Evolutionary conservation across 2,797 vertebrate species (phyloP).

Genomic region (Esox masquinongy): DNA sequence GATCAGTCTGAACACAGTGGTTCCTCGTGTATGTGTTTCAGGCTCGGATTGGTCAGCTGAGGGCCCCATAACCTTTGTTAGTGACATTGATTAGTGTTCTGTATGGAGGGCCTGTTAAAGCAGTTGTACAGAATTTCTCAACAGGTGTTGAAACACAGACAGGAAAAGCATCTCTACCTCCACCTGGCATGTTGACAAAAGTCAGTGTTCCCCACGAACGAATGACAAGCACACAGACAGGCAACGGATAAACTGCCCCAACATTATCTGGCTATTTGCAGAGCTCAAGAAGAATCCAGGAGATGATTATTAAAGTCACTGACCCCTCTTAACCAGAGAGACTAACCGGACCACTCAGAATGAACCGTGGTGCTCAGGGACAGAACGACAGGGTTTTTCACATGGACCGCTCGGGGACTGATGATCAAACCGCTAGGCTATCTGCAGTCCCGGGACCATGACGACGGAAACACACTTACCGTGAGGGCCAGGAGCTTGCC

Average conservation of each 20-base stretch:
- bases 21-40: neutral
- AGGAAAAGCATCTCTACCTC: conserved; percentile 1
- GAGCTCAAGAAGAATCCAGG: conserved; percentile 7
- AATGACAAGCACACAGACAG: conserved; percentile 6
- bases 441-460: neutral
- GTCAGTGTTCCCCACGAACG: conserved; percentile 1
- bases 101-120: neutral
- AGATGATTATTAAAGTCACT: no score
- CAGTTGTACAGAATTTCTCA: conserved; percentile 5
- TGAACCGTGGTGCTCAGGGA: no score
- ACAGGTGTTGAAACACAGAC: conserved; percentile 8
- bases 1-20: neutral
- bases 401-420: no score
- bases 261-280: conserved; percentile 1
- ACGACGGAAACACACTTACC: conserved; percentile 69
- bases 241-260: conserved; percentile 48
- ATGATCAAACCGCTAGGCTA: no score
- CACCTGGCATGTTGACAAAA: conserved; percentile 19
- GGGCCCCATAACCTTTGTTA: neutral
- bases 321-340: no score
- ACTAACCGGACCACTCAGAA: no score
- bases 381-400: neutral
- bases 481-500: conserved; percentile 93
- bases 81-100: neutral
- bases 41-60: neutral